Percentiles rank a stretch among this genome's conserved stretches.
Evolutionary conservation across 2,113 vertebrate species (phyloP).

Genomic region (Tor tambroides): DNA sequence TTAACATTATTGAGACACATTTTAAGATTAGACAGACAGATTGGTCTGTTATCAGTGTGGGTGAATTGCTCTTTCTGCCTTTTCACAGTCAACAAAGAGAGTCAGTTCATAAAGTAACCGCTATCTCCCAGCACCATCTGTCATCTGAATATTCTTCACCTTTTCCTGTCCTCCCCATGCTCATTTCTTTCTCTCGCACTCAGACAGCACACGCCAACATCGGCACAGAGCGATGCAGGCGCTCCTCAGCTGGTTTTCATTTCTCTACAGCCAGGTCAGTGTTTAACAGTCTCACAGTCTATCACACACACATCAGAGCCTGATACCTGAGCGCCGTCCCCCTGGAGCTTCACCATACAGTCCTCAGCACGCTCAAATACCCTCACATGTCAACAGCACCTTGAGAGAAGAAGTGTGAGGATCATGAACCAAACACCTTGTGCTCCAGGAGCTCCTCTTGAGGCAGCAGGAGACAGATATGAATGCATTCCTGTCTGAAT

Average conservation of each 20-base stretch:
- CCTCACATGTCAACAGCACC: conserved; percentile 39
- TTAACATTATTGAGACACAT: not conserved
- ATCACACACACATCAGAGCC: conserved; percentile 64
- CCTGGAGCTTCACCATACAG: conserved; percentile 55
- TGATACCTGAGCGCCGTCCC: conserved; percentile 63
- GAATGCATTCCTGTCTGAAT: conserved; percentile 51
- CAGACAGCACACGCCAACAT: conserved; percentile 61
- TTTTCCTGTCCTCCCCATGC: conserved; percentile 17
- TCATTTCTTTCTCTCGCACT: conserved; percentile 50
- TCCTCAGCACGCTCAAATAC: conserved; percentile 26
- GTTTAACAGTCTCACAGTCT: conserved; percentile 62
- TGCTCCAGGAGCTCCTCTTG: conserved; percentile 30
- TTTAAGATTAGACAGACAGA: conserved; percentile 2
- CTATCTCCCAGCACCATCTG: conserved; percentile 3
- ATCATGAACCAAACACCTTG: conserved; percentile 36
- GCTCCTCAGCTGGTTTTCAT: conserved; percentile 70
- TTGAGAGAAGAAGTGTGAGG: conserved; percentile 24
- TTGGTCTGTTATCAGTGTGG: not conserved
- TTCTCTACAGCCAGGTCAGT: conserved; percentile 64
- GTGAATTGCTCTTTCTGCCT: conserved; percentile 53
- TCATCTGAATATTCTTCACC: conserved; percentile 27
- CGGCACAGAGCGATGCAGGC: not conserved
- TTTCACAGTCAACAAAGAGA: not conserved
- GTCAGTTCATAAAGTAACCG: conserved; percentile 1
- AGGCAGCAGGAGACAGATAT: conserved; percentile 55